These are phyloP conservation scores for Formica exsecta DNA, from an alignment of 1,140 invertebrate species.

Conservation along the genomic window DNA sequence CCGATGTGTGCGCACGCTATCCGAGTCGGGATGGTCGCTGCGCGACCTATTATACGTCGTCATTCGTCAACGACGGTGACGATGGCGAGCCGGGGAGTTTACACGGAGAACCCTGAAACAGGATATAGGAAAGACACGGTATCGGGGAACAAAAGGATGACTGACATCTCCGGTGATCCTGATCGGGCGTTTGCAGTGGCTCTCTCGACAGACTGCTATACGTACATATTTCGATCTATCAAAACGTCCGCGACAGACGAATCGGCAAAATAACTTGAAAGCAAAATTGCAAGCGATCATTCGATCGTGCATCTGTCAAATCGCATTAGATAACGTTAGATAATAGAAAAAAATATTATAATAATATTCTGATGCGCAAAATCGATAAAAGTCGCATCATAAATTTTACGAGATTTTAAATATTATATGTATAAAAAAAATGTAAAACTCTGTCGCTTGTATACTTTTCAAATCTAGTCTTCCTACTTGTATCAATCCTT, in stretches of 20 bases:
- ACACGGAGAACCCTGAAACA: constrained; percentile 39
- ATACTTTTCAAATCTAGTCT: not conserved
- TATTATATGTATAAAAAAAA: not conserved
- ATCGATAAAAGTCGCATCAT: not conserved
- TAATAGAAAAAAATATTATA: not conserved
- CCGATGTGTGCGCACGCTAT: constrained; percentile 68
- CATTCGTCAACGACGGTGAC: constrained; percentile 61
- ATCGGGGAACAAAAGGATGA: constrained; percentile 48
- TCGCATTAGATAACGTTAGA: not conserved
- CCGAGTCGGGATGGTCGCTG: constrained; percentile 77
- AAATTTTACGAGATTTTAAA: not conserved
- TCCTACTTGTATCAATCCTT: constrained; percentile 23
- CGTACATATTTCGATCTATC: constrained; percentile 14
- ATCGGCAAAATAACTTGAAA: not conserved
- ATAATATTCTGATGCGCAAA: not conserved
- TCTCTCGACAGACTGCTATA: constrained; percentile 12
- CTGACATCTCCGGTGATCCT: constrained; percentile 80
- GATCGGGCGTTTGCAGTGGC: constrained; percentile 76
- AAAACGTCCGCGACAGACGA: constrained; percentile 11
- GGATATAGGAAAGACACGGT: constrained; percentile 9
- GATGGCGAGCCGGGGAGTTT: constrained; percentile 36
- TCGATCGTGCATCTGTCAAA: not conserved
- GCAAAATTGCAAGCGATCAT: not conserved
- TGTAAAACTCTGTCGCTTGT: not conserved
- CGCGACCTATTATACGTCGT: constrained; percentile 80